Base-by-base conservation (phyloP, 2,888 invertebrate species). In the Eudasyphora cyanicolor region DNA sequence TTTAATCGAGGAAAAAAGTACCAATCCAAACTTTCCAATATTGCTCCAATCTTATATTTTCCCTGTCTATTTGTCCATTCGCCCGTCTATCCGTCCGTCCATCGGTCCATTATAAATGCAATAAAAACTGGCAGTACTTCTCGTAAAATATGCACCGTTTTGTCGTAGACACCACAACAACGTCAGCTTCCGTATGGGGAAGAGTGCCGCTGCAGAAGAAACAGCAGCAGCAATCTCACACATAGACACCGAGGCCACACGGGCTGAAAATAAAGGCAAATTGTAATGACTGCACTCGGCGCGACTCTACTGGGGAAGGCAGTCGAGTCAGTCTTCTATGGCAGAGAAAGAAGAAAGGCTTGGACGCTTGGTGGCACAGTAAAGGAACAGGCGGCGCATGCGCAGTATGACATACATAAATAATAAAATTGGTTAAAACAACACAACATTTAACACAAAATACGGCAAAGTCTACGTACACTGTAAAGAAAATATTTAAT, bases 11-110 rank as follows among this genome's bases (percentile, higher is more conserved):
- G 27, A 24, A 57, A 54, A 54, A 54, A n/a, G n/a, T 24, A 24
- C 54, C 54, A 54, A 57, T 12, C 7, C 7, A 27, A 57, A 83
- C 79, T 83, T 80, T 83, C 83, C 79, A 83, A 83, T 83, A 83
- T 67, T 77, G 76, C 74, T 77, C 79, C 79, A 83, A 80, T 83
- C 76, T 80, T 57, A 45, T n/a, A 4, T 45, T 45, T 45, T n/a
- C 4, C 14, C 14, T 38, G 38, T 8, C 32, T n/a, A n/a, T n/a
- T n/a, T n/a, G n/a, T n/a, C n/a, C n/a, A n/a, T n/a, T n/a, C n/a
- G n/a, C n/a, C n/a, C n/a, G 4, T 45, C 45, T 8, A 32, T 6
- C 32, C n/a, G 2, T 45, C n/a, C n/a, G 45, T 45, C 45, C 60
- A 24, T 29, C 29, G 5, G 29, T 7, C n/a, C 27, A 27, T 29